Base-by-base conservation (phyloP, 2,888 invertebrate species). In the Phymatocera aterrima region DNA sequence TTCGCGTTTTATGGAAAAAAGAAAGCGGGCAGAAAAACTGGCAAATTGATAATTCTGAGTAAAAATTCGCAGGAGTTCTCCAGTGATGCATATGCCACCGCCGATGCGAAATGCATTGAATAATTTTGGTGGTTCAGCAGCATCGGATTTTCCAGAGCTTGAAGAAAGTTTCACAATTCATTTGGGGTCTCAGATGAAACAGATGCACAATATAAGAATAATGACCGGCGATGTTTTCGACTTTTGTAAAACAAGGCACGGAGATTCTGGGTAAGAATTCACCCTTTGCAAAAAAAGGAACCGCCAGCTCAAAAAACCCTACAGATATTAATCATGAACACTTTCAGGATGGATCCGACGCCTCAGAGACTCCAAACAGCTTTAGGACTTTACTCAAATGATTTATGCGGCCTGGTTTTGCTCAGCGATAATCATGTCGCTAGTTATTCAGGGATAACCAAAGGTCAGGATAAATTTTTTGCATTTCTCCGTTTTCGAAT, bases 161-260 rank as follows among this genome's bases (percentile, higher is more conserved):
- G 98, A 98, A 91, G 99, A 99, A 92, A 98, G 98, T 91, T 99
- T 99, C 91, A 99, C 99, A 24, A 98, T 99, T 87, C 98, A 99
- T 92, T 93, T 99, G 82, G 99, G 99, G 72, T 98, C 98, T 3
- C 99, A 99, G 91, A 93, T 99, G 90, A 99, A 99, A 91, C 98
- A 99, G 88, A 99, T 98, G 93, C 99, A 99, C 91, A 99, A 99
- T 91, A 96, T 99, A 81, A 93, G 99, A 77, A 95, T 99, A 81
- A 92, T 98, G 40, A 96, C 97, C 79, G 95, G 96, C 24, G 95
- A 97, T 91, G 94, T 96, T 15, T 93, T 96, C 84, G 96, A 97
- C 88, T 93, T 98, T 83, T 96, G 96, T 86, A 92, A 92, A 84
- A 92, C 93, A 0, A 88, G 92, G 80, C 92, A 91, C 82, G 90